phyloP scores from a whole-genome alignment of 2,113 vertebrate genomes.

The Boleophthalmus pectinirostris region DNA sequence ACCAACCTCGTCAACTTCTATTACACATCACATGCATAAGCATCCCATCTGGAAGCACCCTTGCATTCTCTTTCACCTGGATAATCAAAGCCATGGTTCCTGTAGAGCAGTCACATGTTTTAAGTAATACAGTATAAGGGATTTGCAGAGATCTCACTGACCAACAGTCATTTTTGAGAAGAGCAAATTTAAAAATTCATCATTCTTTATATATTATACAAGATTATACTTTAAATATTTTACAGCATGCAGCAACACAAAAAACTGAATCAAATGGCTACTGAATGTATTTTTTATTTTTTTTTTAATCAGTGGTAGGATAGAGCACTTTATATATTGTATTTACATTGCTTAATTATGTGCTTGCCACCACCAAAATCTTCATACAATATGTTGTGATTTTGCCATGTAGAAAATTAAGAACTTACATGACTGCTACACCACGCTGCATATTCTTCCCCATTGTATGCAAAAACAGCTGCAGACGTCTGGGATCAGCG shows the following conservation, averaged over 20 bases:
- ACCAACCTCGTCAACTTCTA: slow-evolving; percentile 76
- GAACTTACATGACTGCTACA: slow-evolving; percentile 36
- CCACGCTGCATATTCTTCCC: slow-evolving; percentile 31
- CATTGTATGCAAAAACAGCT: slow-evolving; percentile 33
- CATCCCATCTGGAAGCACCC: slow-evolving; percentile 61
- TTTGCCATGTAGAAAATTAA: slow-evolving; percentile 19
- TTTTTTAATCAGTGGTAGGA: not conserved
- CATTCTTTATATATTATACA: not conserved
- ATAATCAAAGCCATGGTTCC: slow-evolving; percentile 64
- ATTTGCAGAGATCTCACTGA: slow-evolving; percentile 31
- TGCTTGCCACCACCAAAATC: not conserved
- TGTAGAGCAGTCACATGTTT: slow-evolving; percentile 64
- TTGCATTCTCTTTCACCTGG: slow-evolving; percentile 67
- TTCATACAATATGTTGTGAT: slow-evolving; percentile 21
- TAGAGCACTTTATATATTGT: not conserved
- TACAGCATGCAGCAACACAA: not conserved
- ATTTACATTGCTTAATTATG: not conserved
- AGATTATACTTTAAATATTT: not conserved
- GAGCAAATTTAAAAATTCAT: slow-evolving; percentile 2
- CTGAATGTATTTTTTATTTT: slow-evolving; percentile 12
- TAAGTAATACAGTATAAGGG: slow-evolving; percentile 54
- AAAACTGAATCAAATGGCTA: slow-evolving; percentile 35
- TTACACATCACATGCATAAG: slow-evolving; percentile 74
- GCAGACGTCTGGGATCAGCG: slow-evolving; percentile 30
- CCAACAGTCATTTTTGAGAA: slow-evolving; percentile 45